Evolutionary conservation across 1,140 invertebrate genomes (phyloP).

Genomic region (Drosophila leontia): DNA sequence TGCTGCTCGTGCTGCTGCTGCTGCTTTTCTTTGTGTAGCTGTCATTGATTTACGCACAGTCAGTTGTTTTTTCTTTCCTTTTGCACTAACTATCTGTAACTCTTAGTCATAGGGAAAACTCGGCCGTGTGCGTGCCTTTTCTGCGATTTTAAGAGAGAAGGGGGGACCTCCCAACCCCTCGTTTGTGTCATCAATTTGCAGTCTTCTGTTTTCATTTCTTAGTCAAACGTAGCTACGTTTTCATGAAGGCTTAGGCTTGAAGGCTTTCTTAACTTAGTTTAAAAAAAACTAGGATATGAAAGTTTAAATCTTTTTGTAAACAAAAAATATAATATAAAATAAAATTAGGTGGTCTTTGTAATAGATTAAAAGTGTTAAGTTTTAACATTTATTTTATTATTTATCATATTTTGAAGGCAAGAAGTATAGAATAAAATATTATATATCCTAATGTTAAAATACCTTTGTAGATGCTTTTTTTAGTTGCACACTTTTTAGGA

Average conservation of each 20-base stretch:
- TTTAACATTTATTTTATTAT: not conserved
- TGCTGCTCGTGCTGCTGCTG: constrained; percentile 10
- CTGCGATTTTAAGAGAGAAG: constrained; percentile 16
- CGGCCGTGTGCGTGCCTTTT: constrained; percentile 44
- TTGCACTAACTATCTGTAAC: constrained; percentile 21
- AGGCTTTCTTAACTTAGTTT: not conserved
- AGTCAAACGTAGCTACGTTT: not conserved
- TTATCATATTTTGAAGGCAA: no score
- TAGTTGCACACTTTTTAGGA: not conserved
- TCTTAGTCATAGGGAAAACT: constrained; percentile 37
- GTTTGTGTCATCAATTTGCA: not conserved
- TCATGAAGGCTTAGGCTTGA: not conserved
- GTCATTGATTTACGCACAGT: constrained; percentile 47
- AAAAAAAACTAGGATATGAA: no score
- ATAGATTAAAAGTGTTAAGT: not conserved
- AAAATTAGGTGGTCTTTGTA: not conserved
- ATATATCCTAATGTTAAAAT: not conserved
- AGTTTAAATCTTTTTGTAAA: not conserved
- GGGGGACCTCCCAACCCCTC: no score
- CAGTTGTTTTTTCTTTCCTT: constrained; percentile 14
- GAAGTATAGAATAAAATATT: no score
- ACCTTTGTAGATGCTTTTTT: not conserved
- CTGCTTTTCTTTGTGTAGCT: constrained; percentile 23
- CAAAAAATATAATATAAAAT: not conserved
- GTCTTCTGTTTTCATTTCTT: not conserved